phyloP scores from a whole-genome alignment of 1,140 invertebrate genomes.

The Hestina assimilis region DNA sequence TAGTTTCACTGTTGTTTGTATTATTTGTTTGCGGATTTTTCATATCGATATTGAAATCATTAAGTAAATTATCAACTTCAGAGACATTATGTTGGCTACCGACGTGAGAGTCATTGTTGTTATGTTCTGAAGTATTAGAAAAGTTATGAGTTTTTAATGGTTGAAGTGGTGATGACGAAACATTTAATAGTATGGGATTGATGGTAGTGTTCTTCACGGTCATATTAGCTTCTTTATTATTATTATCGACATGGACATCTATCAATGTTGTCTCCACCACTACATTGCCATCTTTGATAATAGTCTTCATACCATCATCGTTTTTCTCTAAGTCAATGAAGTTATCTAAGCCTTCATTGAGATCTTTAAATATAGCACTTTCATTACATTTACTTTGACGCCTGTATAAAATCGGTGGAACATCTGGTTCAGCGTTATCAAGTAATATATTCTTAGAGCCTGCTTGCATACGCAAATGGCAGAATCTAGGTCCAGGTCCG shows the following conservation, averaged over 20 bases:
- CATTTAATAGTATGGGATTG: constrained; percentile 65
- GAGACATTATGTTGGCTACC: constrained; percentile 52
- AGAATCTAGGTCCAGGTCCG: constrained; percentile 82
- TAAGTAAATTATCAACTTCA: constrained; percentile 61
- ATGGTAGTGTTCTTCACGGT: constrained; percentile 47
- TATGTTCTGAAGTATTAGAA: constrained; percentile 58
- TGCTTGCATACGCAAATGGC: constrained; percentile 84
- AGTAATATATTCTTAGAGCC: constrained; percentile 88
- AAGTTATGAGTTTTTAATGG: constrained; percentile 68
- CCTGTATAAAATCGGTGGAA: constrained; percentile 83
- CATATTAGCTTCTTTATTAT: constrained; percentile 51
- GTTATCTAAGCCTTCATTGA: constrained; percentile 61
- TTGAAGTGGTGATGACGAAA: constrained; percentile 66
- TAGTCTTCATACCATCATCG: constrained; percentile 45
- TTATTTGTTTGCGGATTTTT: constrained; percentile 35
- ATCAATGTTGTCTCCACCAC: constrained; percentile 71
- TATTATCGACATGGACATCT: constrained; percentile 69
- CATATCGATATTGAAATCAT: constrained; percentile 50
- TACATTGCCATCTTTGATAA: constrained; percentile 50
- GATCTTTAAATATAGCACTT: constrained; percentile 68
- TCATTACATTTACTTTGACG: constrained; percentile 76
- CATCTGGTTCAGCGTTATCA: constrained; percentile 85
- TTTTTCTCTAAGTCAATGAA: constrained; percentile 62
- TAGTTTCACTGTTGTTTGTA: constrained; percentile 34
- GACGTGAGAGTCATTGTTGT: constrained; percentile 58